Base-by-base conservation (phyloP, 2,797 vertebrate genomes). In the Neopelma chrysocephalum region DNA sequence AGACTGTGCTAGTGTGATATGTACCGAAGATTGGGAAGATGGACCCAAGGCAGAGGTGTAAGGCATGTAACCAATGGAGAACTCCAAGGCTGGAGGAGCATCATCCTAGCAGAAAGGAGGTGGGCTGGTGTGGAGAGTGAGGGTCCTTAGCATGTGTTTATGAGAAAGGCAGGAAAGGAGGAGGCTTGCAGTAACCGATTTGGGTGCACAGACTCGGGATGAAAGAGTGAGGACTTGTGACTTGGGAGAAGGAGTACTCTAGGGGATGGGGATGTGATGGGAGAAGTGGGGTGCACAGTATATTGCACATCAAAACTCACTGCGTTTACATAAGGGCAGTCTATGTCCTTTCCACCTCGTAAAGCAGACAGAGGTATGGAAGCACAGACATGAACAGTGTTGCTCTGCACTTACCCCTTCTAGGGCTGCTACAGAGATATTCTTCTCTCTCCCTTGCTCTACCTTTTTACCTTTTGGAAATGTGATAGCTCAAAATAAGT, bases 1-100 rank as follows among this genome's bases (percentile, higher is more conserved):
- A 86, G 31, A 12, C 32, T 32, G 3, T 0, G 0, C 1, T 26
- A 23, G 4, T 4, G 3, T 42, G 64, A 53, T 14, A 11, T 6
- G 20, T 7, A 31, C 32, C 0, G 0, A 40, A 81, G 27, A 10
- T 57, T 82, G 36, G 6, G 32, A 75, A 75, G 43, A 31, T 51
- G 53, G 53, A 38, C 25, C 38, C 1, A 0, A 87, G 50, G 19
- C 31, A 27, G 20, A 61, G 26, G 26, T 2, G 0, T 77, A 48
- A 69, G 29, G 12, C 4, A 2, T 20, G 14, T 15, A 19, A 20
- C 51, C 76, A n/a, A 57, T 12, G 6, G n/a, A n/a, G 32, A 70
- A 16, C 13, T 56, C 27, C 36, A 36, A 48, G 42, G 54, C 0
- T 42, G 26, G 12, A 75, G 42, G 31, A 69, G 9, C 26, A 18